phyloP scores from a whole-genome alignment of 1,140 invertebrate genomes.

The Diabrotica virgifera region DNA sequence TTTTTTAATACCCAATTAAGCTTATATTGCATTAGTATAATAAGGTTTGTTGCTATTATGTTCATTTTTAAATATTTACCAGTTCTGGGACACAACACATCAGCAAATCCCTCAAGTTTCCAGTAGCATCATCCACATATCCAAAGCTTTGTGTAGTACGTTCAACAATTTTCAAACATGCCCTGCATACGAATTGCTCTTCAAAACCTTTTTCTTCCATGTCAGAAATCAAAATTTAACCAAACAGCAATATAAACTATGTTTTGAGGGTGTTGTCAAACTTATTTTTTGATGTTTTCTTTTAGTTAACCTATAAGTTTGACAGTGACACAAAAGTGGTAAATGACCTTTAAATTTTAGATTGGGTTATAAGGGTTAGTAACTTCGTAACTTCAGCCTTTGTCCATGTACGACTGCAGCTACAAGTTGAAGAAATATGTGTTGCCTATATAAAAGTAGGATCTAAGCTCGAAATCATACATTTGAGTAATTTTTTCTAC shows the following conservation, averaged over 20 bases:
- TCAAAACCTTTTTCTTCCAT: background rate
- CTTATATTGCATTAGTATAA: background rate
- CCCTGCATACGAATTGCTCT: slow-evolving; percentile 22
- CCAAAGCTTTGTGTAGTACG: slow-evolving; percentile 22
- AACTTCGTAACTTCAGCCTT: too few relatives aligned
- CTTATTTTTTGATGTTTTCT: background rate
- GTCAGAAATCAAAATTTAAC: background rate
- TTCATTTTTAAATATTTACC: slow-evolving; percentile 19
- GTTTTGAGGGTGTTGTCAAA: background rate
- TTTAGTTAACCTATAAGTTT: background rate
- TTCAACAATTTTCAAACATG: slow-evolving; percentile 28
- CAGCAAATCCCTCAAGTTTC: slow-evolving; percentile 31
- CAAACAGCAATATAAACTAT: background rate
- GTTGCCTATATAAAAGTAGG: too few relatives aligned
- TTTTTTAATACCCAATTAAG: background rate
- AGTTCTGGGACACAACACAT: slow-evolving; percentile 32
- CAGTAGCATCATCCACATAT: slow-evolving; percentile 29
- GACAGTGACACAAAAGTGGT: too few relatives aligned
- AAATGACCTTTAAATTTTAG: too few relatives aligned
- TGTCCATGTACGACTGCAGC: too few relatives aligned
- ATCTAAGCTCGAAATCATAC: too few relatives aligned
- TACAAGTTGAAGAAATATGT: too few relatives aligned
- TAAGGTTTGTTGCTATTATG: background rate
- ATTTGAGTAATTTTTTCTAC: too few relatives aligned
- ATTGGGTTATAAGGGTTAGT: too few relatives aligned